Base-by-base conservation (phyloP, 2,888 invertebrate species). In the Dasysyrphus albostriatus region DNA sequence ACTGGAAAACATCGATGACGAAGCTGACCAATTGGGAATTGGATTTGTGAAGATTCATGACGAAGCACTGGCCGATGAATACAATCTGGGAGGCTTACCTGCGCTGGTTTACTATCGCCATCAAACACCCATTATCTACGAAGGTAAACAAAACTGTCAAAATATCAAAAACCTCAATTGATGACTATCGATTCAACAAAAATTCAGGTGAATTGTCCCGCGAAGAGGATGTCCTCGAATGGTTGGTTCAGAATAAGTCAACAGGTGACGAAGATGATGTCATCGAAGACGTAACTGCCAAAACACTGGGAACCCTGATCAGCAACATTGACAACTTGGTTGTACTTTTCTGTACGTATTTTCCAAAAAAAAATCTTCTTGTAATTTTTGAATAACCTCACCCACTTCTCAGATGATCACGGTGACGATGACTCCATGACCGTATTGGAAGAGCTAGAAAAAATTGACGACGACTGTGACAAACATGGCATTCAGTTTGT, bases 21-120 rank as follows among this genome's bases (percentile, higher is more conserved):
- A 98, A 93, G 98, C 98, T 44, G 98, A 98, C 93, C 97, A 98
- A 92, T 94, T 98, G 88, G 98, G 97, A 88, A 98, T 98, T 91
- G 98, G 98, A 89, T 98, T 98, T 93, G 98, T 98, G 88, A 98
- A 98, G 93, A 98, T 98, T 91, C 96, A 97, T 91, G 98, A 98
- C 92, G 97, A 98, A 93, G 95, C 95, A 90, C 94, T 98, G 89
- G 97, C 98, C 88, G 97, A 97, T 91, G 98, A 98, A 93, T 98
- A 98, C 94, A 98, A 97, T 94, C 94, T 98, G 93, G 97, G 97
- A 91, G 95, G 95, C 80, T 93, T 98, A 91, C 98, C 98, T 90
- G 96, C 96, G 91, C 94, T 98, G 90, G 98, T 98, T 88, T 98
- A 98, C 94, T 98, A 98, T 93, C 95, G 98, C 92, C 97, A 98